Evolutionary conservation across 2,888 invertebrate genomes (phyloP).

Genomic region (Caenorhabditis panamensis): DNA sequence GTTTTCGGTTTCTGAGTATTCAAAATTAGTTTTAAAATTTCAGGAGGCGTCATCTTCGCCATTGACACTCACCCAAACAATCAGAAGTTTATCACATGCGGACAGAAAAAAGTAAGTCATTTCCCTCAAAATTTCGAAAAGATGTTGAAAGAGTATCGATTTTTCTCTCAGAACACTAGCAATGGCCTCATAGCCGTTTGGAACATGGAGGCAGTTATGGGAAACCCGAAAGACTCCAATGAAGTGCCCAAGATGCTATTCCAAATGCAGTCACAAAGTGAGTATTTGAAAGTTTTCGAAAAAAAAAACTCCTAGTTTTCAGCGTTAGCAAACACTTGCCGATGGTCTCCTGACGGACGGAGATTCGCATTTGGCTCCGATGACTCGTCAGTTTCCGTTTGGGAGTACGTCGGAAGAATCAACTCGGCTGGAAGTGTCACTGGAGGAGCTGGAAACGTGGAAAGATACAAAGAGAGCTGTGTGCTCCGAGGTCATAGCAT

Average conservation of each 20-base stretch:
- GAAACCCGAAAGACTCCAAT: conserved; percentile 36
- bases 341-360: conserved; percentile 73
- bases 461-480: conserved; percentile 92
- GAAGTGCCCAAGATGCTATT: conserved; percentile 56
- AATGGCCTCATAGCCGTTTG: conserved; percentile 74
- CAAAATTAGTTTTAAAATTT: conserved; percentile 1
- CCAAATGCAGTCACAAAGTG: conserved; percentile 45
- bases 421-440: conserved; percentile 80
- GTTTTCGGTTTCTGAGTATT: background rate
- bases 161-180: conserved; percentile 52
- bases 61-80: conserved; percentile 75
- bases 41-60: conserved; percentile 75
- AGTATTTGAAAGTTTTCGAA: background rate
- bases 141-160: background rate
- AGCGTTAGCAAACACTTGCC: conserved; percentile 75
- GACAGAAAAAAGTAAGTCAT: conserved; percentile 67
- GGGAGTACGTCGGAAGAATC: conserved; percentile 67
- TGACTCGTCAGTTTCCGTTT: conserved; percentile 64
- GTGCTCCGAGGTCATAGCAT: conserved; percentile 84
- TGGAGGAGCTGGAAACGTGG: conserved; percentile 85
- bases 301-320: conserved; percentile 8
- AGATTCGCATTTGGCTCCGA: conserved; percentile 67
- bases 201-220: conserved; percentile 65
- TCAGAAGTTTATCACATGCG: conserved; percentile 75
- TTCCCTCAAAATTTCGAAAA: background rate